A percentile compares a stretch with the other conserved stretches of the same genome.
Conservation (phyloP, 2,797 vertebrate genomes). For the Bucorvus abyssinicus region DNA sequence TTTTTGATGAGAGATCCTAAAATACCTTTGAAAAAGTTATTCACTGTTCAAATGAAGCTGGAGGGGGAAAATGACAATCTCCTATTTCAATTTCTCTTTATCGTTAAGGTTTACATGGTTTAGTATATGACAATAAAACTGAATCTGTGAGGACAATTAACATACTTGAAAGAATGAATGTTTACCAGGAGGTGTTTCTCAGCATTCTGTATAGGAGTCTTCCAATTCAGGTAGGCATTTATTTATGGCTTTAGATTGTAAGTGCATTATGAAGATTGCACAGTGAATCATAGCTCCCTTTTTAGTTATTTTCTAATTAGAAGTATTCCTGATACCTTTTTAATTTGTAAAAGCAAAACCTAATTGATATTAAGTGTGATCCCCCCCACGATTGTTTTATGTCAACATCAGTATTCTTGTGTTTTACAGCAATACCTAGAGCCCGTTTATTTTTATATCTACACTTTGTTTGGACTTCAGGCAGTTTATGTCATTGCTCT, state of each 20-base stretch:
- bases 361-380: not conserved
- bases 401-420: constrained; percentile 61
- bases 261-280: constrained; percentile 34
- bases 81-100: constrained; percentile 65
- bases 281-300: not conserved
- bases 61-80: constrained; percentile 54
- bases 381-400: not conserved
- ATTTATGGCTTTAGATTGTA: constrained; percentile 42
- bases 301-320: constrained; percentile 10
- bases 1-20: constrained; percentile 53
- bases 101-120: constrained; percentile 85
- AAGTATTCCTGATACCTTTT: constrained; percentile 14
- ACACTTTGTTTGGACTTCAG: constrained; percentile 95
- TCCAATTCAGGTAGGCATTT: constrained; percentile 86
- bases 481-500: constrained; percentile 90
- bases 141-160: constrained; percentile 97
- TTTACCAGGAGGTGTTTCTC: constrained; percentile 97
- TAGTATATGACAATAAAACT: constrained; percentile 96
- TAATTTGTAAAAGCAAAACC: constrained; percentile 29
- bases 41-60: constrained; percentile 57
- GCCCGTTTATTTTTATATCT: constrained; percentile 98
- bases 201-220: constrained; percentile 89
- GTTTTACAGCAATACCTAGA: constrained; percentile 88
- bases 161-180: constrained; percentile 96
- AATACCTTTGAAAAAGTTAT: constrained; percentile 62